Evolutionary conservation across 2,797 vertebrate genomes (phyloP), one percentile per base, ranked within the genome.

Genomic region (Adrianichthys oophorus): DNA sequence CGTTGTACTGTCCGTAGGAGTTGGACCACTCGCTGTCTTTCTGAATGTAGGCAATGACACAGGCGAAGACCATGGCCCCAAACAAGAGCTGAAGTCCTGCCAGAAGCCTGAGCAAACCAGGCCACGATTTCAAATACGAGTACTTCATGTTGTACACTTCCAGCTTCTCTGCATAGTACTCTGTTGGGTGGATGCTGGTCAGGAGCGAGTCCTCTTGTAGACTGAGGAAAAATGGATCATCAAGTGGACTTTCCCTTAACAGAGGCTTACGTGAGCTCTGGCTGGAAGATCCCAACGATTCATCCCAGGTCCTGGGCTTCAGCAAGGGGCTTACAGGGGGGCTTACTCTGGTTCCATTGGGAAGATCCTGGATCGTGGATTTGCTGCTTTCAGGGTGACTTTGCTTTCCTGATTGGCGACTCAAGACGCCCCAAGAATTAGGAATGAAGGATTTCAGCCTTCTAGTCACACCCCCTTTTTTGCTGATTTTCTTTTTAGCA

Each of bases 1-100:
- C 88, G 0, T 77, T 87, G 21, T 89, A 83, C 0, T 68, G 58
- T 6, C 91, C 85, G 4, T 87, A 92, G 12, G 75, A 41, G 55
- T 91, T 90, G 68, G 89, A 87, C 92, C 92, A 93, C 68, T 92
- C 90, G 1, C 86, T 91, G 83, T 94, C 92, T 60, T 92, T 93
- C 56, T 94, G 91, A 68, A 95, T 59, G 68, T 92, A 93, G 8
- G 91, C 91, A 3, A 92, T 90, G 23, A 92, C 61, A 21, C 93
- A 94, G 2, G 92, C 90, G 0, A 94, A 60, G 14, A 90, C 90
- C 90, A 93, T 87, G 0, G 89, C 93, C 0, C 93, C 93, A 16
- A 94, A 89, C 1, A 94, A 74, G 10, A 95, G 89, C 76, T 94
- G 78, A 13, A 94, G 60, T 12, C 90, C 92, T 3, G 82, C 90